phyloP scores from a whole-genome alignment of 2,113 vertebrate genomes.

The Chionomys nivalis region DNA sequence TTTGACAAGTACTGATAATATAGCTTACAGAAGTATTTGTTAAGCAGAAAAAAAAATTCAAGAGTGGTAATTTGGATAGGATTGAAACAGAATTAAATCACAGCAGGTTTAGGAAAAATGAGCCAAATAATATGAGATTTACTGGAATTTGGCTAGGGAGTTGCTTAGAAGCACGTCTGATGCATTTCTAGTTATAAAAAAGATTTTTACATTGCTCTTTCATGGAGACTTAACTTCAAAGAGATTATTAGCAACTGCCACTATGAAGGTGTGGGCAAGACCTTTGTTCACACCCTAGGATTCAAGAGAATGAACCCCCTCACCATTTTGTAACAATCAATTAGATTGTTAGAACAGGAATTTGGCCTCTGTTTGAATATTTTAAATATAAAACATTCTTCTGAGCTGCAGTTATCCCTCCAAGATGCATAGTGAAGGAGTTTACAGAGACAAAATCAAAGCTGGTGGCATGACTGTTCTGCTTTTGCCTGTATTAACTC shows the following conservation, averaged over 20 bases:
- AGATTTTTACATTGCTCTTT: constrained; percentile 65
- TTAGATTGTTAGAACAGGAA: constrained; percentile 30
- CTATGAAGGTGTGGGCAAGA: constrained; percentile 54
- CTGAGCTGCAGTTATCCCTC: background rate
- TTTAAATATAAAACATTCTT: constrained; percentile 65
- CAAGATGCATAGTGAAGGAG: background rate
- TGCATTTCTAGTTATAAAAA: constrained; percentile 78
- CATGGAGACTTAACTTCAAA: constrained; percentile 75
- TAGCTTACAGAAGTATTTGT: constrained; percentile 66
- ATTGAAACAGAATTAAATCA: constrained; percentile 70
- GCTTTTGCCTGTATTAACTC: background rate
- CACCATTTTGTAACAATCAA: constrained; percentile 52
- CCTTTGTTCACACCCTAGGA: constrained; percentile 14
- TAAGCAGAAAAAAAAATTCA: constrained; percentile 73
- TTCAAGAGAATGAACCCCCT: constrained; percentile 19
- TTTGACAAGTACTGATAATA: constrained; percentile 70
- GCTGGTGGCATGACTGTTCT: background rate
- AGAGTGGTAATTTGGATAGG: constrained; percentile 70
- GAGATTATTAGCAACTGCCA: constrained; percentile 68
- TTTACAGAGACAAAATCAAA: background rate
- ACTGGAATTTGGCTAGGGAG: constrained; percentile 77
- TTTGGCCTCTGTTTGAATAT: constrained; percentile 48
- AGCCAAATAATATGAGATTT: constrained; percentile 79
- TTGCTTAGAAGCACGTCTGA: constrained; percentile 76
- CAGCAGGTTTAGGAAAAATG: constrained; percentile 73